phyloP scores from a whole-genome alignment of 1,140 invertebrate genomes.

The Holcopasites calliopsidis region DNA sequence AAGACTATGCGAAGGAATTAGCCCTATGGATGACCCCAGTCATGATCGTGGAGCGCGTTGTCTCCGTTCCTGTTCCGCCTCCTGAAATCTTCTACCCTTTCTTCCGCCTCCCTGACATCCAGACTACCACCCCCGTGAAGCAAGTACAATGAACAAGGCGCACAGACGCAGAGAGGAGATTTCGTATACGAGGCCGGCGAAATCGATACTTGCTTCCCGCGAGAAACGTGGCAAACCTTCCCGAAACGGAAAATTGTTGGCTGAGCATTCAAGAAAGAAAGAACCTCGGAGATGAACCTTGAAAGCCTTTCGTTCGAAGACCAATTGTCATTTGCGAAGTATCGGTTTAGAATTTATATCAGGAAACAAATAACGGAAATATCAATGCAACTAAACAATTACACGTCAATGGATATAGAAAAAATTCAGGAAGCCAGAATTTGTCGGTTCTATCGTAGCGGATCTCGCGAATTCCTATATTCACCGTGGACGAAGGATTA shows the following conservation, averaged over 20 bases:
- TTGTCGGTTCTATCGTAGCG: background rate
- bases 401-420: background rate
- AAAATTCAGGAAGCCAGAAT: background rate
- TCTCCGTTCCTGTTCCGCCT: background rate
- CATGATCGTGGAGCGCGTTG: slow-evolving; percentile 50
- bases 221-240: slow-evolving; percentile 25
- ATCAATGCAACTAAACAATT: background rate
- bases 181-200: slow-evolving; percentile 37
- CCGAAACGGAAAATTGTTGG: slow-evolving; percentile 9
- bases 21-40: slow-evolving; percentile 54
- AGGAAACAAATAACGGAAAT: too few species aligned
- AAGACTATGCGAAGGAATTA: slow-evolving; percentile 49
- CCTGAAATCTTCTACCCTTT: background rate
- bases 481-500: too few species aligned
- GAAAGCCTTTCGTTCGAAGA: background rate
- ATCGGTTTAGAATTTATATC: too few species aligned
- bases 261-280: too few species aligned
- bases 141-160: slow-evolving; percentile 16
- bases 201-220: slow-evolving; percentile 39
- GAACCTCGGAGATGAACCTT: background rate
- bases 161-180: slow-evolving; percentile 12
- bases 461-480: too few species aligned
- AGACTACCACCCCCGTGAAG: background rate
- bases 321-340: background rate
- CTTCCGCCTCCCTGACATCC: background rate